Base-by-base conservation (phyloP, 2,888 invertebrate species). In the Oscheius sp. region DNA sequence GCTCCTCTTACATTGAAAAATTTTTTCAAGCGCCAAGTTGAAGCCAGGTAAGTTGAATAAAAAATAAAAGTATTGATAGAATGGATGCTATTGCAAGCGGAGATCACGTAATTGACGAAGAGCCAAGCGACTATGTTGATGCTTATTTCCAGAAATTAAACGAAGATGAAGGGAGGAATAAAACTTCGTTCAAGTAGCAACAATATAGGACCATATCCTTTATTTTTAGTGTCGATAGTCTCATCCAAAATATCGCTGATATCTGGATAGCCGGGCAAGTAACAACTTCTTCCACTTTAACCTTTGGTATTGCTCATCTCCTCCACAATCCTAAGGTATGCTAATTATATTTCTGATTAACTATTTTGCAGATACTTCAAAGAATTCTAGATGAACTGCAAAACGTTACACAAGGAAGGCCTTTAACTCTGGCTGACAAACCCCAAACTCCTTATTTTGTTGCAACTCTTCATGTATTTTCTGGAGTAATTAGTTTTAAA, bases 231-330 rank as follows among this genome's bases (percentile, higher is more conserved):
- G 17, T 67, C 4, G 73, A 74, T 8, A 69, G 69, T 31, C 46
- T 78, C 2, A 50, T 61, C 2, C 68, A 69, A 12, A 73, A 72
- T 25, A 37, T 76, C 6, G 52, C 42, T 27, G 79, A 79, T 6
- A 53, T 79, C 8, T 79, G 77, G 77, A 48, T 71, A 0, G 77
- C 79, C 23, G 79, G 79, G 17, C 75, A 76, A 42, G 77, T 73
- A 33, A 79, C 79, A 1, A 77, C 79, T 0, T 65, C 73, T 12
- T 73, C 72, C 2, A 79, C 79, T 39, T 4, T 58, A 31, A 33
- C n/a, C 6, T 27, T 31, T n/a, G 45, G 27, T 20, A 12, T 33
- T 1, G 33, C 15, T n/a, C 34, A 39, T 25, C 39, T 55, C 3
- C 3, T 33, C 1, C 39, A 29, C 12, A 42, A 34, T 25, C 46